Evolutionary conservation across 1,140 invertebrate species (phyloP).

Genomic region (Drosophila orosa): DNA sequence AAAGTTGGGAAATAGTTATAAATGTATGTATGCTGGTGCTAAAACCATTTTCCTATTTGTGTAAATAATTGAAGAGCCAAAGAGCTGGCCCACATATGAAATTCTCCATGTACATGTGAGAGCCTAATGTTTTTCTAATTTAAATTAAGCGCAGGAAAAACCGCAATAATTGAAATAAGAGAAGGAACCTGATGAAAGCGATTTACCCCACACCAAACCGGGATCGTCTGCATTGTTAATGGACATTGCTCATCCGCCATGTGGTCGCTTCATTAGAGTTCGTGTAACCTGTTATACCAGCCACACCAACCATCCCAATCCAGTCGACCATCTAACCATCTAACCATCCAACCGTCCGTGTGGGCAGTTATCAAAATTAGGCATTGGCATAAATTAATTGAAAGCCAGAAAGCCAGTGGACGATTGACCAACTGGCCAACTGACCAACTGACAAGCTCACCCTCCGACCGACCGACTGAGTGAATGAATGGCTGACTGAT

Average conservation of each 20-base stretch:
- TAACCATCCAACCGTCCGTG: constrained; percentile 9
- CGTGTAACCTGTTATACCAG: constrained; percentile 31
- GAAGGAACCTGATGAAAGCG: constrained; percentile 20
- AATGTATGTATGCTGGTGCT: background rate
- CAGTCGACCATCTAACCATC: background rate
- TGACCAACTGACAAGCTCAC: constrained; percentile 18
- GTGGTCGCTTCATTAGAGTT: constrained; percentile 66
- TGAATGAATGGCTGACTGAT: constrained; percentile 33
- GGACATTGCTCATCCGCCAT: constrained; percentile 42
- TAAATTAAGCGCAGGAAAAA: constrained; percentile 2
- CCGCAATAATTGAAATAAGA: constrained; percentile 19
- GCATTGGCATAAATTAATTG: constrained; percentile 73
- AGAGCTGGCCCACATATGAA: background rate
- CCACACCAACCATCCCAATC: constrained; percentile 17
- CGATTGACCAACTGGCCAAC: constrained; percentile 8
- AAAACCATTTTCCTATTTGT: constrained; percentile 1
- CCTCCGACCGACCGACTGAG: constrained; percentile 19
- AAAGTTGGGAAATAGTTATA: background rate
- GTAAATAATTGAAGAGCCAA: constrained; percentile 4
- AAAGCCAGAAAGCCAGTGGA: constrained; percentile 34
- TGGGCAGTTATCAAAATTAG: constrained; percentile 67
- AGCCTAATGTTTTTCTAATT: constrained; percentile 13
- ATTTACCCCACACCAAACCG: background rate
- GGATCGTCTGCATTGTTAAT: constrained; percentile 24
- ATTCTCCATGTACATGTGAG: background rate